These are phyloP conservation scores for Pachyramphus minor DNA, from an alignment of 2,113 vertebrate genomes.

Conservation along the genomic window DNA sequence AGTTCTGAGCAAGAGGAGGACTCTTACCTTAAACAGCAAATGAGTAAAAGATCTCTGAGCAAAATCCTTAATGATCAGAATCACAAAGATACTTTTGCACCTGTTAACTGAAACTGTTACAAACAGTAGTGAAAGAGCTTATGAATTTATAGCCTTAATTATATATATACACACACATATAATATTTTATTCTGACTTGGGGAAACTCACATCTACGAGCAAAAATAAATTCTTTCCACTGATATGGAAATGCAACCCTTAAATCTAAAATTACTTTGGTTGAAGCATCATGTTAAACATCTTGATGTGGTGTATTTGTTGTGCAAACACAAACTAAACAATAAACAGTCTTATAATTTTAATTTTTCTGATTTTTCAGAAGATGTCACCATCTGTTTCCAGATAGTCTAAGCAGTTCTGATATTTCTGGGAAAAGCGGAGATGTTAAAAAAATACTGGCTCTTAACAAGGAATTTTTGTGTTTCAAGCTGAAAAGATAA, in stretches of 20 bases:
- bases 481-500: neutral
- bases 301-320: neutral
- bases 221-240: neutral
- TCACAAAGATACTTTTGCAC: neutral
- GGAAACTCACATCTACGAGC: neutral
- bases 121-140: neutral
- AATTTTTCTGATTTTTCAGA: neutral
- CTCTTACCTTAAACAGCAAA: neutral
- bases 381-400: neutral
- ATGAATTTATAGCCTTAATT: neutral
- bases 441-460: neutral
- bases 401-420: neutral
- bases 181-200: neutral
- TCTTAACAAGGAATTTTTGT: neutral
- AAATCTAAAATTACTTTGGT: neutral
- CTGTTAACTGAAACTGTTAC: neutral
- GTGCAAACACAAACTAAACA: neutral
- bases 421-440: neutral
- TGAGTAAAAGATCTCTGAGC: neutral
- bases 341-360: neutral
- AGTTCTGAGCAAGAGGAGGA: neutral
- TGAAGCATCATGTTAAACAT: neutral
- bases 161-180: neutral
- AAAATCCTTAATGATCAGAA: neutral
- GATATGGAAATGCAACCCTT: neutral